Evolutionary conservation across 2,888 invertebrate species (phyloP).

Genomic region (Ariolimax columbianus): DNA sequence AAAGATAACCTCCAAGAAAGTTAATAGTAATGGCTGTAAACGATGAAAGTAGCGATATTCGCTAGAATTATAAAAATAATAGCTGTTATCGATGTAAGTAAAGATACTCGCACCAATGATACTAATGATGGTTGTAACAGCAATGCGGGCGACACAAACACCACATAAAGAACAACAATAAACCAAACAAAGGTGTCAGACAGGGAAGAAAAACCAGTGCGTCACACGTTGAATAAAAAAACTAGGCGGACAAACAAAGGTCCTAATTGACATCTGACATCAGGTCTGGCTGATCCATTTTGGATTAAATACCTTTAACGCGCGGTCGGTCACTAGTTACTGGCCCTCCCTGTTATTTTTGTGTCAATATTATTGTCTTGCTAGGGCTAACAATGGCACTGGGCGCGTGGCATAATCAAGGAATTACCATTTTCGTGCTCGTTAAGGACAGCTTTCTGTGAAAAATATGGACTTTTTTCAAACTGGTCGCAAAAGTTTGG

Average conservation of each 20-base stretch:
- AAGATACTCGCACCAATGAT: too few relatives aligned
- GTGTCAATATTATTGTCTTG: slow-evolving; percentile 43
- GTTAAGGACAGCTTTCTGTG: not conserved
- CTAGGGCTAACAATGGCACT: slow-evolving; percentile 10
- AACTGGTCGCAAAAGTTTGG: not conserved
- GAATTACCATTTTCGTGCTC: slow-evolving; percentile 19
- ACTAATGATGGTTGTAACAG: too few relatives aligned
- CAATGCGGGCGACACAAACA: too few relatives aligned
- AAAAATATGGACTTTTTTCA: not conserved
- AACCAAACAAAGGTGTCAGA: not conserved
- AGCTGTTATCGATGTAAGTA: too few relatives aligned
- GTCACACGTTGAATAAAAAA: not conserved
- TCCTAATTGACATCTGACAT: slow-evolving; percentile 37
- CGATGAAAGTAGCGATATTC: too few relatives aligned
- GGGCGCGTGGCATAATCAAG: slow-evolving; percentile 16
- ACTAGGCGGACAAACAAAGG: not conserved
- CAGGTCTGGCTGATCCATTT: slow-evolving; percentile 14
- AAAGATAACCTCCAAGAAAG: too few relatives aligned
- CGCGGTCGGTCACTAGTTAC: slow-evolving; percentile 1
- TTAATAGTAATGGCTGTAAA: too few relatives aligned
- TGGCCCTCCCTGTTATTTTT: slow-evolving; percentile 31
- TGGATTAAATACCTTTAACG: slow-evolving; percentile 22
- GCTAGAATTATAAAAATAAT: too few relatives aligned
- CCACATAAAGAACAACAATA: not conserved
- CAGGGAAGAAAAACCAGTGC: not conserved